Percentiles rank a stretch among this genome's conserved stretches.
These are phyloP conservation scores for Elephantulus edwardii DNA, from an alignment of 2,113 vertebrate genomes.

Conservation along the genomic window DNA sequence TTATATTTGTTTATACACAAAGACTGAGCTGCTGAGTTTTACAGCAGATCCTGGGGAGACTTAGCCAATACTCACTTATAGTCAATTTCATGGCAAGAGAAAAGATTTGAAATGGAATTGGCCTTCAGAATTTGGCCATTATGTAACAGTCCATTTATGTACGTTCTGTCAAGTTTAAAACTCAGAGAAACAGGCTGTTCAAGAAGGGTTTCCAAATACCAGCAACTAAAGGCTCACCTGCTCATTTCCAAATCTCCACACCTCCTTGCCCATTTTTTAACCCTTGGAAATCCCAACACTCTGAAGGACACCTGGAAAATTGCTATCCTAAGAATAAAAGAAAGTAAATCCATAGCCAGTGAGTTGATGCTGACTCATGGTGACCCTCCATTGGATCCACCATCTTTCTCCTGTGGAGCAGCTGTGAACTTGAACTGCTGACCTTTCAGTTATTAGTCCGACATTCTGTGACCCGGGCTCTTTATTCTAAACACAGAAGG, in stretches of 20 bases:
- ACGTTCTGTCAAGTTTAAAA: constrained; percentile 19
- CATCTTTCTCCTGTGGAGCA: too few species aligned
- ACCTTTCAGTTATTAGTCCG: too few species aligned
- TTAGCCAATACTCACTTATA: background rate
- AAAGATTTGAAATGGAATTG: background rate
- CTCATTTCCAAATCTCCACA: background rate
- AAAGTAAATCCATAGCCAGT: too few species aligned
- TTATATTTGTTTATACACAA: background rate
- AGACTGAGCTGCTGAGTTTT: constrained; percentile 10
- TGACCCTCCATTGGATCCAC: too few species aligned
- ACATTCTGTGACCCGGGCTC: too few species aligned
- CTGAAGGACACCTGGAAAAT: background rate
- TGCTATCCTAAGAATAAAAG: background rate
- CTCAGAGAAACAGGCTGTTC: background rate
- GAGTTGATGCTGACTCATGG: too few species aligned
- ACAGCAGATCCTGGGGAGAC: background rate
- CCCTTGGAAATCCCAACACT: background rate
- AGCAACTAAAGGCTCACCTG: background rate
- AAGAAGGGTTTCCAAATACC: background rate
- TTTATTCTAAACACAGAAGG: background rate
- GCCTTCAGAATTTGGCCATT: background rate
- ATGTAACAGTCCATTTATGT: too few species aligned
- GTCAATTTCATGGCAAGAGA: background rate
- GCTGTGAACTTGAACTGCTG: too few species aligned
- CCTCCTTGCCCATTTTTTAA: background rate